Percentiles rank a stretch among this genome's conserved stretches.
These are phyloP conservation scores for Caenorhabditis sp. DNA, from an alignment of 2,888 invertebrate species.

Conservation along the genomic window DNA sequence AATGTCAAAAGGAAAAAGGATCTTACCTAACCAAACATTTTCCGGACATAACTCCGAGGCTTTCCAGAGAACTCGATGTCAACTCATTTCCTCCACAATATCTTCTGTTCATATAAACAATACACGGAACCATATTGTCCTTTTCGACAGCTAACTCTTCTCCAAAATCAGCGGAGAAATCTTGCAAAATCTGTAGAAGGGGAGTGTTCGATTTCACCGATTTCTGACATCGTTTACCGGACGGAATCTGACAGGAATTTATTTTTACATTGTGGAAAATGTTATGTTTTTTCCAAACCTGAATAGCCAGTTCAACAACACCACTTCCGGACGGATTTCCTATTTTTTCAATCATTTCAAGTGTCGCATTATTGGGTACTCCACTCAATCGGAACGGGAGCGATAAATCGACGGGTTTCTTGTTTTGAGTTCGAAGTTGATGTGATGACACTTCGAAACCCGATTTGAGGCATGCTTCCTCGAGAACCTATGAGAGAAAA, in stretches of 20 bases:
- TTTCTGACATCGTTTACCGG: constrained; percentile 33
- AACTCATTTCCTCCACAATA: constrained; percentile 37
- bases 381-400: constrained; percentile 84
- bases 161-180: constrained; percentile 32
- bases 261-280: too few relatives aligned
- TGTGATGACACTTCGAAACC: constrained; percentile 81
- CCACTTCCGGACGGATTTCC: constrained; percentile 6
- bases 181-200: constrained; percentile 36
- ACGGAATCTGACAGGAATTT: constrained; percentile 47
- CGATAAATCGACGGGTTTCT: constrained; percentile 81
- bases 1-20: too few relatives aligned
- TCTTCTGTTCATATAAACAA: constrained; percentile 54
- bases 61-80: constrained; percentile 25
- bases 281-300: constrained; percentile 31
- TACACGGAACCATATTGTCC: constrained; percentile 38
- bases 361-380: constrained; percentile 86
- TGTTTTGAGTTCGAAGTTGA: constrained; percentile 81
- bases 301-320: constrained; percentile 54
- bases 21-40: constrained; percentile 38
- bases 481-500: constrained; percentile 73
- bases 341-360: constrained; percentile 80
- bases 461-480: constrained; percentile 84
- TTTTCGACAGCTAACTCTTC: constrained; percentile 33
- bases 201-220: constrained; percentile 23
- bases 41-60: constrained; percentile 41